Evolutionary conservation across 2,888 invertebrate genomes (phyloP), one percentile per base, ranked within the genome.

Genomic region (Andrena chrysosceles): DNA sequence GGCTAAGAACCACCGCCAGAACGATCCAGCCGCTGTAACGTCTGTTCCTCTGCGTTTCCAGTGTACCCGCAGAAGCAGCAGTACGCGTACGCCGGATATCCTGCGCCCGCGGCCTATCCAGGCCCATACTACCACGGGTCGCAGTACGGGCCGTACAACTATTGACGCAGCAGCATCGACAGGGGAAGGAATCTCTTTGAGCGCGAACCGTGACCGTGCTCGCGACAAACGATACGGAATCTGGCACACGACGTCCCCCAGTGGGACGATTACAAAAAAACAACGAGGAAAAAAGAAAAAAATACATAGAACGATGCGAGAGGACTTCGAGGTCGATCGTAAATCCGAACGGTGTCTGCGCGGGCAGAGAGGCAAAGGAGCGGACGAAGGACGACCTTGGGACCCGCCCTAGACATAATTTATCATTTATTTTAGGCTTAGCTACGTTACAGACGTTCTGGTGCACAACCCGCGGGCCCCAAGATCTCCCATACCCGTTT

Each of bases 61-160:
- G 98, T 98, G 91, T 98, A 98, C 95, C 98, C 98, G 70, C 98
- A 98, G 94, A 98, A 98, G 94, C 98, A 98, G 94, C 98, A 98
- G 90, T 98, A 98, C 93, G 98, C 98, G 20, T 98, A 98, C 94
- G 97, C 98, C 72, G 97, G 98, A 79, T 98, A 98, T 94, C 97
- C 97, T 76, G 95, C 96, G 75, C 96, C 96, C 62, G 97, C 97
- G 0, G 97, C 97, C 72, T 98, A 98, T 95, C 97, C 98, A 78
- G 97, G 97, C 56, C 98, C 98, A 48, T 98, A 98, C 94, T 98
- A 96, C 86, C 96, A 98, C 94, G 98, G 98, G 91, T 98, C 98
- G 70, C 98, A 98, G 93, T 98, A 98, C 94, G 98, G 97, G 72
- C 98, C 98, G 69, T 98, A 98, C 95, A 98, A 98, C 95, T 98